A percentile compares a stretch with the other conserved stretches of the same genome.
Evolutionary conservation across 2,888 invertebrate genomes (phyloP).

Genomic region (Drosophila quinaria): DNA sequence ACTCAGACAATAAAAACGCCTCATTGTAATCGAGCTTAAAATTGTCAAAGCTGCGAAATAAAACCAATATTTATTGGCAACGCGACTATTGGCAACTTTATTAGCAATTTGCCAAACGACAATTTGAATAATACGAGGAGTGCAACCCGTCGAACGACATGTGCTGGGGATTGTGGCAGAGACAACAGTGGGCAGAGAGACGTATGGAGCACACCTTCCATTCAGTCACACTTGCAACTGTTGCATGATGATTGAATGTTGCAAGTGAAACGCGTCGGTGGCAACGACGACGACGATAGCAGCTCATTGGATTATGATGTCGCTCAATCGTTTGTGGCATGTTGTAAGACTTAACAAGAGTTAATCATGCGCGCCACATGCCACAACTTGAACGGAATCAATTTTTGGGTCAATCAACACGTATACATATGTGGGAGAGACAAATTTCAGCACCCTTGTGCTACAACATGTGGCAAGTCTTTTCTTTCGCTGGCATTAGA

Average conservation of each 20-base stretch:
- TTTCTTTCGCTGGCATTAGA: constrained; percentile 33
- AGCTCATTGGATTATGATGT: constrained; percentile 48
- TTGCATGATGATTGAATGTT: constrained; percentile 55
- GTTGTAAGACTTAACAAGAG: constrained; percentile 46
- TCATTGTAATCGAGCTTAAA: constrained; percentile 49
- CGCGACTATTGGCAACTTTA: constrained; percentile 63
- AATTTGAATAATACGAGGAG: constrained; percentile 64
- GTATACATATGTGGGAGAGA: constrained; percentile 44
- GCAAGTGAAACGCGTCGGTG: constrained; percentile 54
- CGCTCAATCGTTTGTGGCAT: constrained; percentile 23
- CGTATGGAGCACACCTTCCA: constrained; percentile 20
- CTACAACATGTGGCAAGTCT: constrained; percentile 13
- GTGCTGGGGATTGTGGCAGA: constrained; percentile 1
- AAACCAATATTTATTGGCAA: constrained; percentile 71
- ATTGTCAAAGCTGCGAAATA: constrained; percentile 55
- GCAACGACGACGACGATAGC: constrained; percentile 8
- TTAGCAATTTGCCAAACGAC: constrained; percentile 72
- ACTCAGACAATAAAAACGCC: constrained; percentile 32
- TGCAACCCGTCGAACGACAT: constrained; percentile 27
- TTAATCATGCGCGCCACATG: constrained; percentile 38
- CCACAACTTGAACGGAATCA: constrained; percentile 13
- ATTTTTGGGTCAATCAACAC: constrained; percentile 19
- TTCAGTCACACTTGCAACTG: constrained; percentile 23
- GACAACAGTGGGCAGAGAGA: constrained; percentile 4
- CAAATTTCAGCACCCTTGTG: constrained; percentile 76